Evolutionary conservation across 2,797 vertebrate species (phyloP), one percentile per base, ranked within the genome.

Genomic region (Ptychadena robeensis): DNA sequence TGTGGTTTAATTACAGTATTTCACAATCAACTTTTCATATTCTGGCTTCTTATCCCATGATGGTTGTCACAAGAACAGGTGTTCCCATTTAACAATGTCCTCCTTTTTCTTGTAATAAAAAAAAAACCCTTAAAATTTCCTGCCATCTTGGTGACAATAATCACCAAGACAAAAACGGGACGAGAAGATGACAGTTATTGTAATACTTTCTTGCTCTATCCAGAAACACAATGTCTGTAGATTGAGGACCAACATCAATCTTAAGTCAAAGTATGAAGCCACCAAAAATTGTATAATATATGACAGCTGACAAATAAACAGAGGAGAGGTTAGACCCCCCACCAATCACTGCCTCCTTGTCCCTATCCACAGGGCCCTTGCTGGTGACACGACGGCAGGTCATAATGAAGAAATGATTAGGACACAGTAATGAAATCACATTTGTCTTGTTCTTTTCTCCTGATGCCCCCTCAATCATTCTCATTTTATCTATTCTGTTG

Each of bases 351-450:
- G 7, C 28, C 44, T 34, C 76, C n/a, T 9, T 11, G n/a, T 57
- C 44, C 32, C 11, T 0, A 15, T 37, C 14, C 31, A 11, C 32
- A 78, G 30, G 28, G 38, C 37, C 75, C 37, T 48, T 53, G 25
- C 34, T 63, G 64, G 25, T 70, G 77, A 35, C 48, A 79, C 31
- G 9, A 59, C 44, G 4, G 9, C 31, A 35, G 31, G 34, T 44
- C 34, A 30, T 77, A 82, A 82, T 83, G 66, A 79, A 78, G 68
- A 79, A 78, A 72, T 72, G 67, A 83, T 79, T 57, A 57, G 61
- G 68, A 28, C 68, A 7, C 68, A 73, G 37, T 78, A 71, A 72
- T 66, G 61, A 67, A 79, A 73, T 79, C 74, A 18, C 59, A 78
- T 79, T 78, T 79, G 44, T 69, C 81, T 63, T 75, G 35, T 78